A percentile compares a stretch with the other conserved stretches of the same genome.
Conservation (phyloP, 2,888 invertebrate genomes). For the Drosophila lacicola region DNA sequence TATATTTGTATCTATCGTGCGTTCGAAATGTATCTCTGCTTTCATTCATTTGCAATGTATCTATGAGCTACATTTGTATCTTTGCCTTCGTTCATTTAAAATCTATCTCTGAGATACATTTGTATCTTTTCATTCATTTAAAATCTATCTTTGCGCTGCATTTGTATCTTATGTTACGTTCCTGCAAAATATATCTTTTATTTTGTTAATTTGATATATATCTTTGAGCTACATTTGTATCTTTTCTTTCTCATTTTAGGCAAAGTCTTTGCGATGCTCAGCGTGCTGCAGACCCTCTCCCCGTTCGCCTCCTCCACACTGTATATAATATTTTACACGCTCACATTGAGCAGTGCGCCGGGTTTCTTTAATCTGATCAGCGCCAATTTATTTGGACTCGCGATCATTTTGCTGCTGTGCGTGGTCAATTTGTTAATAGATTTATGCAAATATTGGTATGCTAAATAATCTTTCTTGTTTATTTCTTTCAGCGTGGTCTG, state of each 20-base stretch:
- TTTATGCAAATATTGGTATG: not conserved
- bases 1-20: not conserved
- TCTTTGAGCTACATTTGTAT: not conserved
- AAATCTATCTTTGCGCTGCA: no score
- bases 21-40: not conserved
- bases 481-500: conserved; percentile 64
- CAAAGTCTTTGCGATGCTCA: conserved; percentile 89
- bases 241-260: conserved; percentile 80
- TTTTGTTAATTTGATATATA: not conserved
- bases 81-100: no score
- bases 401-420: conserved; percentile 68
- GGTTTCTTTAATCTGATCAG: conserved; percentile 87
- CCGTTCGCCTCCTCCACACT: conserved; percentile 88
- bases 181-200: no score
- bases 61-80: not conserved
- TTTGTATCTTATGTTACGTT: no score
- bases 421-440: conserved; percentile 29
- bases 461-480: not conserved
- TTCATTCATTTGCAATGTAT: no score
- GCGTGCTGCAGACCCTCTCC: conserved; percentile 87
- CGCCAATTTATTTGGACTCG: conserved; percentile 76
- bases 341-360: conserved; percentile 87
- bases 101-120: no score
- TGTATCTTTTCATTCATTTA: not conserved
- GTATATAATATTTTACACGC: conserved; percentile 88